Conservation (phyloP, 2,797 vertebrate genomes). For the Eulemur albifrons region DNA sequence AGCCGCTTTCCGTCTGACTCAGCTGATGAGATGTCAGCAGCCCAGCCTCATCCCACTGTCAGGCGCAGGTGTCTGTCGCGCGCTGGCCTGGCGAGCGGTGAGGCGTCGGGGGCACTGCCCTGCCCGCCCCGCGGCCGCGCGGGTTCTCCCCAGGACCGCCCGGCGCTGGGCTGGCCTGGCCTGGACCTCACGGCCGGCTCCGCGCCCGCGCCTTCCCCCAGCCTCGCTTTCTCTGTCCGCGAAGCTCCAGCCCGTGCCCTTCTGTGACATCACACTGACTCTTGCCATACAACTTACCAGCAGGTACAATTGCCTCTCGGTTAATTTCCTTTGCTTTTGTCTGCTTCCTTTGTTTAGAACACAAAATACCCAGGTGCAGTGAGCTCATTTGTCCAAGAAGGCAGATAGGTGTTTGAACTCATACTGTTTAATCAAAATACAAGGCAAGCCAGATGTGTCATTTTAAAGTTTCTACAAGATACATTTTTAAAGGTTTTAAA, state of each 20-base stretch:
- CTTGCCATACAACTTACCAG: neutral
- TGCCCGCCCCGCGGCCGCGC: neutral
- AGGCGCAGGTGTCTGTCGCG: too few relatives aligned
- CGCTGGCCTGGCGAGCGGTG: too few relatives aligned
- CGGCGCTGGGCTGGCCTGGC: too few relatives aligned
- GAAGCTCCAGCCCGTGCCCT: neutral
- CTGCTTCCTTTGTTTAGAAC: neutral
- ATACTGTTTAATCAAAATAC: neutral
- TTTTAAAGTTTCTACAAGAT: neutral
- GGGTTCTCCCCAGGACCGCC: too few relatives aligned
- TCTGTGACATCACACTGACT: neutral
- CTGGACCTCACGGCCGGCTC: too few relatives aligned
- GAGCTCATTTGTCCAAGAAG: neutral
- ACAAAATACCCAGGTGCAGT: neutral
- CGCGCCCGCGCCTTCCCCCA: too few relatives aligned
- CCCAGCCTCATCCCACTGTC: neutral
- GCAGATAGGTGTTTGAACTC: neutral
- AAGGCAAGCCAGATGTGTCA: neutral
- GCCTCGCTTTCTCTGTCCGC: too few relatives aligned
- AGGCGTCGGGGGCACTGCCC: neutral
- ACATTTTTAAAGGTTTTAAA: neutral
- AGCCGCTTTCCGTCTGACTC: neutral
- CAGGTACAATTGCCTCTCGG: neutral
- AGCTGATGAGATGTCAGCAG: fast-evolving
- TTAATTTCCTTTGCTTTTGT: neutral